Evolutionary conservation across 2,797 vertebrate species (phyloP).

Genomic region (Catamblyrhynchus diadema): DNA sequence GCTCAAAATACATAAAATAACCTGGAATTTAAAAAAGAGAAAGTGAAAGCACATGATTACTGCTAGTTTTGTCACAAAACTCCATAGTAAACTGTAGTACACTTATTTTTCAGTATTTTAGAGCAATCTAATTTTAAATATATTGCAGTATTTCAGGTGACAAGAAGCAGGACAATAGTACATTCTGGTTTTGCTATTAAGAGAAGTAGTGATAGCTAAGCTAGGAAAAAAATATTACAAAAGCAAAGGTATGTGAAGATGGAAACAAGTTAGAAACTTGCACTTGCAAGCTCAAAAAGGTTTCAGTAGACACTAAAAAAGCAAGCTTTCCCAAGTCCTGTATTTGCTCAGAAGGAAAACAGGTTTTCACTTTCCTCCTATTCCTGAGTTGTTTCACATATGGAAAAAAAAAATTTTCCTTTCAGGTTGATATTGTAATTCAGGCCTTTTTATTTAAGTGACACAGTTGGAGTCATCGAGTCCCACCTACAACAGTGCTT

Average conservation of each 20-base stretch:
- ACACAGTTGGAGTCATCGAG: neutral
- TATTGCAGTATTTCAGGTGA: neutral
- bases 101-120: neutral
- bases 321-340: fast-evolving
- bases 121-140: neutral
- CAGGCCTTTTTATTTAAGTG: neutral
- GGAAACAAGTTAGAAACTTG: neutral
- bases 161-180: neutral
- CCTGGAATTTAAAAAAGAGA: neutral
- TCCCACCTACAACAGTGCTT: neutral
- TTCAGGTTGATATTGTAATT: neutral
- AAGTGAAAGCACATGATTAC: neutral
- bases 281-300: neutral
- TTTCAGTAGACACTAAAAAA: neutral
- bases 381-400: neutral
- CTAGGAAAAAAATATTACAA: neutral
- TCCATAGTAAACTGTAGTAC: neutral
- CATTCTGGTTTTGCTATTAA: neutral
- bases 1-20: neutral
- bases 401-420: neutral
- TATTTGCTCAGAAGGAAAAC: neutral
- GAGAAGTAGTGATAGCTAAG: neutral
- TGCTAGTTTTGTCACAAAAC: neutral
- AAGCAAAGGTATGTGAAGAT: neutral
- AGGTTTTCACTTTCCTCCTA: neutral